Conservation (phyloP, 2,797 vertebrate species). For the Chelidonichthys spinosus region DNA sequence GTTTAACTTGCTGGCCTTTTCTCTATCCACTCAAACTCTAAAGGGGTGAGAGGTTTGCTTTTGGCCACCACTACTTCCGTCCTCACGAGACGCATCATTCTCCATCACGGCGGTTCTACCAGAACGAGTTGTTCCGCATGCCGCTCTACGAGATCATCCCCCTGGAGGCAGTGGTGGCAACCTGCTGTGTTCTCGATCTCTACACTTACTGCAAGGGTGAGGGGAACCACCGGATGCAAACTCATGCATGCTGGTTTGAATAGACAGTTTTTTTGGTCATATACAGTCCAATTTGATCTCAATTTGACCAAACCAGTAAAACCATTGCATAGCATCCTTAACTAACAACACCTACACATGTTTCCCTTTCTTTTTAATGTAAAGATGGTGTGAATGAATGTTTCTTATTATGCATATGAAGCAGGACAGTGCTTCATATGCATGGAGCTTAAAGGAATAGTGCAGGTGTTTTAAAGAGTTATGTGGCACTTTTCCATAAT, state of each 20-base stretch:
- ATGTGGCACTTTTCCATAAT: background rate
- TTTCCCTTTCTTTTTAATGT: no score
- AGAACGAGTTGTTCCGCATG: slow-evolving; percentile 97
- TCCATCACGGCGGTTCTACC: slow-evolving; percentile 90
- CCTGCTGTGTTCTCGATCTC: slow-evolving; percentile 95
- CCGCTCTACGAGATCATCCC: slow-evolving; percentile 98
- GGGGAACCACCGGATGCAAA: slow-evolving; percentile 1
- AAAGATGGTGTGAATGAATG: background rate
- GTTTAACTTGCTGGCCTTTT: slow-evolving; percentile 4
- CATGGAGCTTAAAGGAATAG: background rate
- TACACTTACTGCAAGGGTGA: slow-evolving; percentile 98
- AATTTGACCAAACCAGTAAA: no score
- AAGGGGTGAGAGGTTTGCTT: slow-evolving; percentile 97
- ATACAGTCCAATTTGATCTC: no score
- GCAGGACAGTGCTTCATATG: background rate
- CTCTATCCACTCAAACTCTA: slow-evolving; percentile 7
- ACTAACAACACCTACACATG: no score
- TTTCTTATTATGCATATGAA: background rate
- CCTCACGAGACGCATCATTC: slow-evolving; percentile 97
- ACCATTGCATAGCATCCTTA: no score
- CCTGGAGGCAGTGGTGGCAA: slow-evolving; percentile 95
- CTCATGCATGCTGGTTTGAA: background rate
- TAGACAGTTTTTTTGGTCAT: no score
- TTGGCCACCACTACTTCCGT: slow-evolving; percentile 98
- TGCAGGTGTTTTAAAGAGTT: background rate